A percentile compares a stretch with the other conserved stretches of the same genome.
Evolutionary conservation across 2,113 vertebrate species (phyloP).

Genomic region (Indicator indicator): DNA sequence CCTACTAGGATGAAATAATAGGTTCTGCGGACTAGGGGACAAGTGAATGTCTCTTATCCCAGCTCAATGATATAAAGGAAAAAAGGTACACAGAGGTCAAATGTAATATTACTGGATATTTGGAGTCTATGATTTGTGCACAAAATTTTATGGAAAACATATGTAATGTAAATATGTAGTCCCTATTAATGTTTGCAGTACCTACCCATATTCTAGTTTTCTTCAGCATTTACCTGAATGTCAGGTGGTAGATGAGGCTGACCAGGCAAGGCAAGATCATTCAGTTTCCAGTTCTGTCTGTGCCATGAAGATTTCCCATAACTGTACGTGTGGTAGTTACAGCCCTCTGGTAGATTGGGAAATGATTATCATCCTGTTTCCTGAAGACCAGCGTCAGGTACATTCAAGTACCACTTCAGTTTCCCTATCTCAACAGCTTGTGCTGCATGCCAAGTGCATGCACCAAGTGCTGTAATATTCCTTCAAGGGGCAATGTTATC

Average conservation of each 20-base stretch:
- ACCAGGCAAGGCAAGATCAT: background rate
- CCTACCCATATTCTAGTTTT: background rate
- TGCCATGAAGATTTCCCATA: background rate
- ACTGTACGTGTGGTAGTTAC: background rate
- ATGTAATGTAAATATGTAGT: background rate
- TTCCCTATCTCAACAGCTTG: background rate
- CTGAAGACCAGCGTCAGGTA: background rate
- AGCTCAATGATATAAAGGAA: background rate
- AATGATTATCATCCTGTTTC: background rate
- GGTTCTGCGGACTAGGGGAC: background rate
- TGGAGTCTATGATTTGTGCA: background rate
- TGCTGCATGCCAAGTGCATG: background rate
- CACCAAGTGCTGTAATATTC: background rate
- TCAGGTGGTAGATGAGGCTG: background rate
- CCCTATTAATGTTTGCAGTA: background rate
- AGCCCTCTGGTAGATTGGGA: background rate
- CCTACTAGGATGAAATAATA: background rate
- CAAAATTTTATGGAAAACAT: background rate
- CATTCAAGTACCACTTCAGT: background rate
- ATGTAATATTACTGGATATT: background rate
- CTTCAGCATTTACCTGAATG: background rate
- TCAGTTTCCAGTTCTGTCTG: background rate
- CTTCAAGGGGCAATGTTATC: background rate
- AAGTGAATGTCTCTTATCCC: background rate
- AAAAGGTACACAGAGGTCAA: background rate